phyloP scores from a whole-genome alignment of 2,888 invertebrate species.

The Drosophila mercatorum region DNA sequence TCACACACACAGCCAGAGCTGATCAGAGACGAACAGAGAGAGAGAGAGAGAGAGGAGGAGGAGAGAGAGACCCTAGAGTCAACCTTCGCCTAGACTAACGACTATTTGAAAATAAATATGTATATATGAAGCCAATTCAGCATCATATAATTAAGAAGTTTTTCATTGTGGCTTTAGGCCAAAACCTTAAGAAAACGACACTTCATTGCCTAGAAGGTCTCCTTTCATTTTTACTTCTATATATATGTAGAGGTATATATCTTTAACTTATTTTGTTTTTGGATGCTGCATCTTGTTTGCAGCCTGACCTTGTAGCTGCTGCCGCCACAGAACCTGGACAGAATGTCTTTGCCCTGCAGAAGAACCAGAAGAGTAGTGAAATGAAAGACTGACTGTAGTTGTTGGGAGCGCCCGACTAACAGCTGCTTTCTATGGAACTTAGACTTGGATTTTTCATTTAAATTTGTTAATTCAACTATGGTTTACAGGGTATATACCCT shows the following conservation, averaged over 20 bases:
- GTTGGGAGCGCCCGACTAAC: neutral
- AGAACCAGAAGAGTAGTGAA: neutral
- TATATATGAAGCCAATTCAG: constrained; percentile 34
- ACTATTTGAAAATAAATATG: constrained; percentile 3
- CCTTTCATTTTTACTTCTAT: constrained; percentile 58
- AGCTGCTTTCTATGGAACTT: neutral
- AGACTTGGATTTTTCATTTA: neutral
- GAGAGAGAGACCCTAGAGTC: constrained; percentile 33
- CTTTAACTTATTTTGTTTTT: constrained; percentile 12
- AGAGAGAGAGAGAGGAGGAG: neutral
- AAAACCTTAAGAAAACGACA: constrained; percentile 47
- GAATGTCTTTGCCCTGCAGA: constrained; percentile 31
- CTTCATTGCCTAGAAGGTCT: constrained; percentile 49
- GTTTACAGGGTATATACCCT: no score
- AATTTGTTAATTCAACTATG: no score
- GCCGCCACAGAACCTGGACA: constrained; percentile 32
- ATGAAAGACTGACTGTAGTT: neutral
- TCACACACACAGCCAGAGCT: constrained; percentile 34
- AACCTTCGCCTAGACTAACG: constrained; percentile 52
- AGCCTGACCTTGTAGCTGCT: constrained; percentile 55
- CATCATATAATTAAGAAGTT: constrained; percentile 69
- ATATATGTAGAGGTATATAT: neutral
- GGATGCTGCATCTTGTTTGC: constrained; percentile 40
- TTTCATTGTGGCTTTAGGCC: constrained; percentile 24
- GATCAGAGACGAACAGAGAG: neutral